Evolutionary conservation across 2,888 invertebrate species (phyloP).

Genomic region (Ceramica pisi): DNA sequence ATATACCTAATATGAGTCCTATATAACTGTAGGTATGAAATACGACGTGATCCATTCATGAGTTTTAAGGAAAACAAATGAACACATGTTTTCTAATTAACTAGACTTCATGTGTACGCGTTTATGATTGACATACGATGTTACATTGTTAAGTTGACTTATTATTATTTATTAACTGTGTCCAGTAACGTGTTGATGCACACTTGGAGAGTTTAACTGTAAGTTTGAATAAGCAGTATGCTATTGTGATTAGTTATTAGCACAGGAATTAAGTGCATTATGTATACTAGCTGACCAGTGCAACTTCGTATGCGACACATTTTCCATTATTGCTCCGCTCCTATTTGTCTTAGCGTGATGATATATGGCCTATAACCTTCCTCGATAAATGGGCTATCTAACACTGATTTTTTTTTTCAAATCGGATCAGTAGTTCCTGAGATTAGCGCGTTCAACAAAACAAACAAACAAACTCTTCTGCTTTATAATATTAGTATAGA

Average conservation of each 20-base stretch:
- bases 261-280: conserved; percentile 33
- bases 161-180: conserved; percentile 22
- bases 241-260: conserved; percentile 32
- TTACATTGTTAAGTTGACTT: conserved; percentile 22
- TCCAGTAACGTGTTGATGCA: background rate
- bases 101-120: background rate
- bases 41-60: conserved; percentile 35
- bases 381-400: too few species aligned
- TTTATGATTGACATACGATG: conserved; percentile 25
- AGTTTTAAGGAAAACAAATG: conserved; percentile 32
- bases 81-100: conserved; percentile 11
- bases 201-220: background rate
- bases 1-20: conserved; percentile 3
- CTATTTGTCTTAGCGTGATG: too few species aligned
- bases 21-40: background rate
- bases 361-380: too few species aligned
- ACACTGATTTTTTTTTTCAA: too few species aligned
- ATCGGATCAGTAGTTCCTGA: too few species aligned
- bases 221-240: background rate
- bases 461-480: too few species aligned
- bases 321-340: too few species aligned
- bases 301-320: too few species aligned
- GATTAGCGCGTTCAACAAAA: too few species aligned
- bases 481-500: too few species aligned
- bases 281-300: too few species aligned